These are phyloP conservation scores for Drosophila gaucha DNA, from an alignment of 2,888 invertebrate genomes.

Conservation along the genomic window DNA sequence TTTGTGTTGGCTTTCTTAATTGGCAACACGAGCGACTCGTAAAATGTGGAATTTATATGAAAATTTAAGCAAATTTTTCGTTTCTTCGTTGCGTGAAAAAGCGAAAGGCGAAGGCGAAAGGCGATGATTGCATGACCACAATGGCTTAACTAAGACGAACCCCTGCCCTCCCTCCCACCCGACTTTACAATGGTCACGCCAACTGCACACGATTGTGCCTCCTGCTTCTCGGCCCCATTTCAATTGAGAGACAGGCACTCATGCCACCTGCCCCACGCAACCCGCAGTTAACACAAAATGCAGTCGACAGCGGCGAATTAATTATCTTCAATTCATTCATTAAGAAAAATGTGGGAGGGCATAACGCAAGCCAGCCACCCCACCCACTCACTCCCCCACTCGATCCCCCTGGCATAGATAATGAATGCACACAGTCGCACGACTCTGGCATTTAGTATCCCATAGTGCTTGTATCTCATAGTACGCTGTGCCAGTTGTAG, in stretches of 20 bases:
- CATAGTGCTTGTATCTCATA: constrained; percentile 62
- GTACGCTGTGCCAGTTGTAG: constrained; percentile 57
- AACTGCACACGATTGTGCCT: constrained; percentile 47
- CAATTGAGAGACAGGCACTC: constrained; percentile 5
- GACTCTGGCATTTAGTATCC: constrained; percentile 48
- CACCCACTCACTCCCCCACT: neutral
- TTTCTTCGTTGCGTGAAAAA: constrained; percentile 34
- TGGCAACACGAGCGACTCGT: constrained; percentile 73
- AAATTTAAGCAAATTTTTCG: constrained; percentile 38
- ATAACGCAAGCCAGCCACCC: constrained; percentile 2
- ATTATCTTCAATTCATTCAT: constrained; percentile 81
- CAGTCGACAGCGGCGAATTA: constrained; percentile 68
- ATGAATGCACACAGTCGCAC: constrained; percentile 71
- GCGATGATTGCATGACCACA: constrained; percentile 60
- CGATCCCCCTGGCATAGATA: constrained; percentile 43
- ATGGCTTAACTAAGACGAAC: constrained; percentile 23
- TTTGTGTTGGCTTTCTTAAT: constrained; percentile 54
- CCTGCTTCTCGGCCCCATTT: neutral
- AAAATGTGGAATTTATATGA: constrained; percentile 68
- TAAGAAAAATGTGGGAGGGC: constrained; percentile 70
- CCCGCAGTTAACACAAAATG: constrained; percentile 49
- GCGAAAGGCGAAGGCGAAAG: constrained; percentile 41
- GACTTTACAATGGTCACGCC: constrained; percentile 48
- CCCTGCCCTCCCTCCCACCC: neutral
- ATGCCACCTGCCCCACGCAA: constrained; percentile 4